Evolutionary conservation across 2,113 vertebrate species (phyloP).

Genomic region (Barnardius zonarius): DNA sequence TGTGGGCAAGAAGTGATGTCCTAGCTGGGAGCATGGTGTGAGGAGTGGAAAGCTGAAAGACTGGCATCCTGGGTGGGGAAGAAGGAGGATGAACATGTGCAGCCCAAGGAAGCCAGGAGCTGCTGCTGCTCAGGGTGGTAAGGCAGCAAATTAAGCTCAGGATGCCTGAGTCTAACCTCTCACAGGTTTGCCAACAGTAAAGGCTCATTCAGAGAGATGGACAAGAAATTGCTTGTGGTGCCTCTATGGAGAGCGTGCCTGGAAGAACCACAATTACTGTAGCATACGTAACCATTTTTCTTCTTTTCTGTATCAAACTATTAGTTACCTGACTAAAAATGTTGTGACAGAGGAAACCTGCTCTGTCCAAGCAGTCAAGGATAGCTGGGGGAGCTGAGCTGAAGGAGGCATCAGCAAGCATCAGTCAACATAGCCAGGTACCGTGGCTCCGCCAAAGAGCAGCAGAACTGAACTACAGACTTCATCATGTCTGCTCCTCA

Average conservation of each 20-base stretch:
- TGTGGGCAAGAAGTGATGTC: accelerated
- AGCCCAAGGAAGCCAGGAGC: background rate
- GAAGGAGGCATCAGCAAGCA: background rate
- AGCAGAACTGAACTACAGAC: background rate
- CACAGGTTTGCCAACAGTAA: background rate
- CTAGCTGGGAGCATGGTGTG: background rate
- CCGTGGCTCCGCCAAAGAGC: background rate
- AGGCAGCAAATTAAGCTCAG: background rate
- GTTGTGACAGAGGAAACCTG: background rate
- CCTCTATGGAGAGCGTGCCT: background rate
- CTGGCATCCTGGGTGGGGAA: background rate
- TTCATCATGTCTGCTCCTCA: background rate
- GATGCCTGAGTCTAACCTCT: background rate
- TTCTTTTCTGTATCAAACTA: background rate
- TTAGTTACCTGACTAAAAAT: background rate
- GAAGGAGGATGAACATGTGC: background rate
- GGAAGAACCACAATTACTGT: background rate
- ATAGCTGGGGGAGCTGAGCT: background rate
- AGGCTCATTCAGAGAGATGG: background rate
- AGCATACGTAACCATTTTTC: background rate
- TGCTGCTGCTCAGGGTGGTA: background rate
- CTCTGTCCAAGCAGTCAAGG: background rate
- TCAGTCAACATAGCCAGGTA: background rate
- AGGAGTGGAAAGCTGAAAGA: background rate
- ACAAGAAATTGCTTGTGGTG: background rate